A percentile compares a stretch with the other conserved stretches of the same genome.
phyloP scores from a whole-genome alignment of 2,113 vertebrate genomes.

The Cyphomyrus discorhynchus region DNA sequence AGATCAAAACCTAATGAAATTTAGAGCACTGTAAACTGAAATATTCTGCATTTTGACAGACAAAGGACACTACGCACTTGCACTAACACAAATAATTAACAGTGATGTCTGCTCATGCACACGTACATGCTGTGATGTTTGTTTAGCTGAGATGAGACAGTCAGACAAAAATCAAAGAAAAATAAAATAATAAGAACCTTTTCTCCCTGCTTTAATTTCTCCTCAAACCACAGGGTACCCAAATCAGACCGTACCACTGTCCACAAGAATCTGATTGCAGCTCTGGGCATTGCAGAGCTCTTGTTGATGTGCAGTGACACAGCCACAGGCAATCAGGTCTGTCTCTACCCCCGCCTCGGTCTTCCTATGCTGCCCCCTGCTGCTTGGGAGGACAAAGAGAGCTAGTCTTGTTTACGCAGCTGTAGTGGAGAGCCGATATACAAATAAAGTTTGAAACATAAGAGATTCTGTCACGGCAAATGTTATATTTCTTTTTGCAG shows the following conservation, averaged over 20 bases:
- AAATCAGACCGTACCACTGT: conserved; percentile 77
- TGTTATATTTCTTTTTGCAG: background rate
- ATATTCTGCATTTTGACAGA: no score
- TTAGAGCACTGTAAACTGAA: no score
- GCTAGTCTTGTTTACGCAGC: background rate
- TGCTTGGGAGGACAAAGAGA: background rate
- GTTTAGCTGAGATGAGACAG: background rate
- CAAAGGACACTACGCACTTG: no score
- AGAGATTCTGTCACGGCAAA: background rate
- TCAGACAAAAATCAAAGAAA: background rate
- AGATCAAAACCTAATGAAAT: no score
- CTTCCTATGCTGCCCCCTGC: background rate
- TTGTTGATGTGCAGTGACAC: conserved; percentile 78
- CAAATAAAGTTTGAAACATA: background rate
- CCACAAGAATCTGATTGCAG: conserved; percentile 86
- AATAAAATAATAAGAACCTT: background rate
- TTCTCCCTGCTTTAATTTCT: background rate
- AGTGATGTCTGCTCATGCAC: background rate
- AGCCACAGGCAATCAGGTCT: conserved; percentile 71
- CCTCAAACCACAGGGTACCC: conserved; percentile 59
- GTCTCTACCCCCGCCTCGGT: background rate
- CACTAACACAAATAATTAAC: no score
- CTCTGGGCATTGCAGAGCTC: conserved; percentile 70
- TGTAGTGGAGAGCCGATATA: background rate
- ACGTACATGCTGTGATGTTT: background rate